A percentile compares a stretch with the other conserved stretches of the same genome.
These are phyloP conservation scores for Arenaria interpres DNA, from an alignment of 2,113 vertebrate genomes.

Conservation along the genomic window DNA sequence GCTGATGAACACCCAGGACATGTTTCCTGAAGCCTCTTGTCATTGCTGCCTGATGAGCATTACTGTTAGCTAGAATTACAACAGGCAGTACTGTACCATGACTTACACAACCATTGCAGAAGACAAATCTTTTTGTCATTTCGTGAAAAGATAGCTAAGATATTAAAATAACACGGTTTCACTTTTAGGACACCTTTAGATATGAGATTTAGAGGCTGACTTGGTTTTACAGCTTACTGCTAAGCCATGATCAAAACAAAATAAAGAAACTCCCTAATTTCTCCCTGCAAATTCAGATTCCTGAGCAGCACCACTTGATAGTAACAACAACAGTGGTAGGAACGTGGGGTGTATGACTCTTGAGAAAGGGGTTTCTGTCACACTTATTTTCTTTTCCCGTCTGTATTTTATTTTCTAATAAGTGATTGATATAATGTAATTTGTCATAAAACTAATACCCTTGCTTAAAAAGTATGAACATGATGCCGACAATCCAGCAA, in stretches of 20 bases:
- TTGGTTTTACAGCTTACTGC: background rate
- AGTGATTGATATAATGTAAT: background rate
- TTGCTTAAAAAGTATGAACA: background rate
- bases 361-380: background rate
- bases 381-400: background rate
- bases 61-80: background rate
- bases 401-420: background rate
- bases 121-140: background rate
- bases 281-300: background rate
- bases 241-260: background rate
- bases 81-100: fast-evolving
- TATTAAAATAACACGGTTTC: background rate
- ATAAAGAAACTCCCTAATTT: background rate
- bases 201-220: background rate
- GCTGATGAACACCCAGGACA: background rate
- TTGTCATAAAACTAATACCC: background rate
- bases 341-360: background rate
- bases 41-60: background rate
- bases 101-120: background rate
- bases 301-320: background rate
- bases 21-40: background rate
- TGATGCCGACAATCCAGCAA: background rate
- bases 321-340: background rate
- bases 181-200: background rate
- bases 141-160: background rate